A percentile compares a stretch with the other conserved stretches of the same genome.
These are phyloP conservation scores for Pterocles gutturalis DNA, from an alignment of 2,113 vertebrate species.

Conservation along the genomic window DNA sequence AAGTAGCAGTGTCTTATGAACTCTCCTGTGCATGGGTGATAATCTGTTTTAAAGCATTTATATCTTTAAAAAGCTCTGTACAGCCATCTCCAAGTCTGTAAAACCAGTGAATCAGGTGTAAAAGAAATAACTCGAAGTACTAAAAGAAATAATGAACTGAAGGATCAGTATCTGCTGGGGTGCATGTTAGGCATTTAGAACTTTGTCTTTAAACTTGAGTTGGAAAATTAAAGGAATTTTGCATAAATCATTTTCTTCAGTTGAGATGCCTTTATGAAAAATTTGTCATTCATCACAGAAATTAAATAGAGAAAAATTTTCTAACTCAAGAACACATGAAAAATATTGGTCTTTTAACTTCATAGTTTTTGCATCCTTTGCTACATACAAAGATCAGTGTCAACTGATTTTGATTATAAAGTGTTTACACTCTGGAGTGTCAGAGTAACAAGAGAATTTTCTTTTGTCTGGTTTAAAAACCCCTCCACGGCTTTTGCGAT, in stretches of 20 bases:
- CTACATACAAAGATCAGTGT: neutral
- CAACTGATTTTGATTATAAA: neutral
- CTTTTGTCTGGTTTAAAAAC: neutral
- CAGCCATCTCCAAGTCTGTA: neutral
- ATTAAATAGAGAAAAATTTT: neutral
- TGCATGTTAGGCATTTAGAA: neutral
- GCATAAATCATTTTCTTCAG: neutral
- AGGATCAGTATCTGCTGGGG: neutral
- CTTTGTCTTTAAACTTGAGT: neutral
- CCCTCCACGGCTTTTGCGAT: neutral
- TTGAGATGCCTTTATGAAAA: neutral
- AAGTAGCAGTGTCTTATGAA: neutral
- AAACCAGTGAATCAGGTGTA: neutral
- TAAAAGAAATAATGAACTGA: neutral
- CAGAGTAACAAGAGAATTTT: neutral
- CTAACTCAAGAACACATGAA: neutral
- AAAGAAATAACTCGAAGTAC: neutral
- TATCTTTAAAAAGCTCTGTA: neutral
- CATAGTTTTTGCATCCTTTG: neutral
- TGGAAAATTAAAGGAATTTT: neutral
- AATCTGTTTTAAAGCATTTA: neutral
- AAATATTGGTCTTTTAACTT: neutral
- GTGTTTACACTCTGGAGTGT: neutral
- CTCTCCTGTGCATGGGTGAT: neutral
- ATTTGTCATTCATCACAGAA: neutral